Conservation (phyloP, 1,140 invertebrate genomes). For the Atta texana region DNA sequence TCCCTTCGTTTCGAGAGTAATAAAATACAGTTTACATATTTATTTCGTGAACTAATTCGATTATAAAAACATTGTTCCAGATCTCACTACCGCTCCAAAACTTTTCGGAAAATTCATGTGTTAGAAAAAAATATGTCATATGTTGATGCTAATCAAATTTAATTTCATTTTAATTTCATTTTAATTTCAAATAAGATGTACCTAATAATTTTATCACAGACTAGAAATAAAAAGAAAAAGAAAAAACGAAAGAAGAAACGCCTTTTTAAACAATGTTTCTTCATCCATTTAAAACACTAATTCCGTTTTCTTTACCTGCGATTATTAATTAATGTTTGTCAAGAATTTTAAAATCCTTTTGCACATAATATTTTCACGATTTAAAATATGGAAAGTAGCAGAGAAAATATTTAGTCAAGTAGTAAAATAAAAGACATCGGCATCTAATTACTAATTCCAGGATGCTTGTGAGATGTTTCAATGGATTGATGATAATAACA, state of each 20-base stretch:
- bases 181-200: neutral
- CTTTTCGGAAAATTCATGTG: neutral
- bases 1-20: neutral
- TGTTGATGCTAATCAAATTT: neutral
- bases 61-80: neutral
- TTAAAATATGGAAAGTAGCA: neutral
- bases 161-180: neutral
- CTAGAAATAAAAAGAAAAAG: neutral
- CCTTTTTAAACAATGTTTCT: neutral
- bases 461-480: neutral
- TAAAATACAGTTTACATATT: neutral
- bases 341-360: neutral
- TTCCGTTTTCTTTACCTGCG: neutral
- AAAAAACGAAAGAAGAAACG: neutral
- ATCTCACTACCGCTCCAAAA: neutral
- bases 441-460: slow-evolving; percentile 23
- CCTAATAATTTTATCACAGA: neutral
- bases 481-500: slow-evolving; percentile 19
- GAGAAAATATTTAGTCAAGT: neutral
- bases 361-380: neutral
- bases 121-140: neutral
- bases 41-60: neutral
- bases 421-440: neutral
- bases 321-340: neutral
- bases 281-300: neutral